Evolutionary conservation across 2,797 vertebrate species (phyloP), one percentile per base, ranked within the genome.

Genomic region (Ataeniobius toweri): DNA sequence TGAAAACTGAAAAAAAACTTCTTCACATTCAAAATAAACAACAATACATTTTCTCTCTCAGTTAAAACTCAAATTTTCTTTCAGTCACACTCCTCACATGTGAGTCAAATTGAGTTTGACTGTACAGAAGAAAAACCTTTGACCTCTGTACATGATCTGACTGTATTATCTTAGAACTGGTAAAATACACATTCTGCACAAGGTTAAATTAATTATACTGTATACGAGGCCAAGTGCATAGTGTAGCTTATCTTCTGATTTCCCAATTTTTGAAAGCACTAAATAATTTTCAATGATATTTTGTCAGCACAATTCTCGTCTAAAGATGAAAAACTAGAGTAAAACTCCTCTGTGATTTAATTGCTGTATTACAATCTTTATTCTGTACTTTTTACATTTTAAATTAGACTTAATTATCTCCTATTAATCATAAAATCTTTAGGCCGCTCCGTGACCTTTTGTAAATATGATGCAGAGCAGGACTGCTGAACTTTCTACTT

Each of bases 401-500:
- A 41, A 41, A 31, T 74, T 24, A 50, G 18, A 24, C 16, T 13
- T 26, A 24, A 63, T 53, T 24, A 53, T 55, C 22, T 67, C 31
- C 31, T 46, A 16, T 4, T 13, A n/a, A 3, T 28, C 24, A 36
- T 10, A 26, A 26, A 41, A 28, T 10, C 73, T 12, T 65, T 8
- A 20, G 44, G 28, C 10, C 44, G n/a, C 7, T 61, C 13, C 55
- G 14, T 76, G 63, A 68, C 74, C 48, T 83, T 3, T 65, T 70
- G 55, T 71, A 74, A 83, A 81, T 59, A 74, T 82, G 36, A n/a
- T 5, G 36, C 46, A 77, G 75, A 74, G 41, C 5, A 9, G 79
- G 7, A 79, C 80, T 36, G 1, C 55, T 77, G 83, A 79, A 89
- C 79, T 88, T 88, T 85, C 59, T 61, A 74, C 51, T 44, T 51